Evolutionary conservation across 2,888 invertebrate species (phyloP).

Genomic region (Polyploca ridens): DNA sequence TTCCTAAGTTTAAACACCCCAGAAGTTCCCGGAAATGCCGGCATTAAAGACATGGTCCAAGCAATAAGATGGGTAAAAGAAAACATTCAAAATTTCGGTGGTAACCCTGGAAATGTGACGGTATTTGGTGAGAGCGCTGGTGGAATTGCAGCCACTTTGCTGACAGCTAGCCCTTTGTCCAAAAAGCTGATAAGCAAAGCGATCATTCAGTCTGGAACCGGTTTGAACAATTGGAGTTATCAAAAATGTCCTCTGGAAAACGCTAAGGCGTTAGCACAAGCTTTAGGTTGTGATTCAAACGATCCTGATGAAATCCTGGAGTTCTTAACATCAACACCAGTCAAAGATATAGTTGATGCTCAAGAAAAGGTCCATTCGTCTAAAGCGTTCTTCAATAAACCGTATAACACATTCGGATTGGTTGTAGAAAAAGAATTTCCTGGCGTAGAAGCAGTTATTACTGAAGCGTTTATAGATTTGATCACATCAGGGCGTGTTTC

Average conservation of each 20-base stretch:
- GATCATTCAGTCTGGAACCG: constrained; percentile 71
- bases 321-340: constrained; percentile 63
- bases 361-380: constrained; percentile 29
- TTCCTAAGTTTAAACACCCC: constrained; percentile 74
- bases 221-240: constrained; percentile 46
- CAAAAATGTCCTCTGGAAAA: constrained; percentile 66
- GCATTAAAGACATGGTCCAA: constrained; percentile 70
- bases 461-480: constrained; percentile 64
- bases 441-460: constrained; percentile 63
- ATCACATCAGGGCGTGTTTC: constrained; percentile 69
- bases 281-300: constrained; percentile 63
- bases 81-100: constrained; percentile 73
- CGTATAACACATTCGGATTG: constrained; percentile 40
- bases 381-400: constrained; percentile 24
- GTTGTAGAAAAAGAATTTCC: constrained; percentile 75
- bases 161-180: constrained; percentile 69
- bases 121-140: constrained; percentile 75
- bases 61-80: constrained; percentile 73
- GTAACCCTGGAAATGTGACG: constrained; percentile 71
- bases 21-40: constrained; percentile 77
- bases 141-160: constrained; percentile 51
- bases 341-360: constrained; percentile 66
- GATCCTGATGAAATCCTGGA: constrained; percentile 68
- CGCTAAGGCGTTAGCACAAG: constrained; percentile 57
- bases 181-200: constrained; percentile 68